A percentile compares a stretch with the other conserved stretches of the same genome.
phyloP scores from a whole-genome alignment of 1,140 invertebrate genomes.

The Ips typographus region DNA sequence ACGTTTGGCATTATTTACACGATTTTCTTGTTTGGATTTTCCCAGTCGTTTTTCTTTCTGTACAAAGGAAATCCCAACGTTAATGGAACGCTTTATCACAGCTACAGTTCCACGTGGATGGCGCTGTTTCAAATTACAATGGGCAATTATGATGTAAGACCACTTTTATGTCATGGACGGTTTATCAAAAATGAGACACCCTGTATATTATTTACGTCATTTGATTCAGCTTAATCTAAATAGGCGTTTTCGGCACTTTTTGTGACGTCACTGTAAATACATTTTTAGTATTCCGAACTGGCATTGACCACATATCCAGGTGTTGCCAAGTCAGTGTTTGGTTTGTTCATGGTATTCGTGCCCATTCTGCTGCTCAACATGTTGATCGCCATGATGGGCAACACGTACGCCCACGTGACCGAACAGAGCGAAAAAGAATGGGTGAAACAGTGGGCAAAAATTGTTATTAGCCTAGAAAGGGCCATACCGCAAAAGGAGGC shows the following conservation, averaged over 20 bases:
- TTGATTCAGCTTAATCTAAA: no score
- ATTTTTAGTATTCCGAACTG: slow-evolving; percentile 84
- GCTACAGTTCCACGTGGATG: slow-evolving; percentile 93
- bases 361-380: slow-evolving; percentile 96
- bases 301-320: slow-evolving; percentile 86
- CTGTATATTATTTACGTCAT: no score
- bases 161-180: neutral
- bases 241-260: no score
- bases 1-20: slow-evolving; percentile 96
- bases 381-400: slow-evolving; percentile 99
- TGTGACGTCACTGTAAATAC: neutral
- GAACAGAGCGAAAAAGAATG: slow-evolving; percentile 98
- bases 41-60: slow-evolving; percentile 95
- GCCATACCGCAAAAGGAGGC: slow-evolving; percentile 87
- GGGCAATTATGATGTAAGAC: slow-evolving; percentile 92
- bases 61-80: slow-evolving; percentile 89
- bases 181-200: neutral
- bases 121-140: slow-evolving; percentile 96
- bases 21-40: slow-evolving; percentile 92
- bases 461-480: slow-evolving; percentile 92
- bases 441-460: slow-evolving; percentile 99
- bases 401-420: slow-evolving; percentile 97
- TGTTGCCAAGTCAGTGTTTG: slow-evolving; percentile 91
- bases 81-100: slow-evolving; percentile 75
- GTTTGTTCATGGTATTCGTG: slow-evolving; percentile 96